Evolutionary conservation across 30 jellyfish, hydroid and myxozoan genomes (phyloP).

Genomic region (Turritopsis rubra): DNA sequence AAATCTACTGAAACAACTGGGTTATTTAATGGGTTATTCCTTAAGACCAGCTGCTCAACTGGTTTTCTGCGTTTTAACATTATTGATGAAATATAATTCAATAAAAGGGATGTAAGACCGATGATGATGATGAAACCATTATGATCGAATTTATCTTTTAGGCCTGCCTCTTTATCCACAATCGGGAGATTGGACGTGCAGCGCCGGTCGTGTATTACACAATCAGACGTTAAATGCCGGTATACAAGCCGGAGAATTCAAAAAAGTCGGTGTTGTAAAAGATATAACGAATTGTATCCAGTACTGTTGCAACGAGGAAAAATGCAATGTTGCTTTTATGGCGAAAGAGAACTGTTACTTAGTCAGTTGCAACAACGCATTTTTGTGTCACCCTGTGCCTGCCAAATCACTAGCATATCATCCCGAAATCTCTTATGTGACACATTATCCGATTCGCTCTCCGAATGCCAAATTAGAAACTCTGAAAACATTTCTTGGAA

Average conservation of each 20-base stretch:
- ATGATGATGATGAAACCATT: too few relatives aligned
- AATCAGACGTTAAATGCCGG: constrained; percentile 92
- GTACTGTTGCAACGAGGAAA: constrained; percentile 83
- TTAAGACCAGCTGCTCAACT: too few relatives aligned
- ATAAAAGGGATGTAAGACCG: too few relatives aligned
- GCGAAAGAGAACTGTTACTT: constrained; percentile 88
- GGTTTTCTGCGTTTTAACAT: too few relatives aligned
- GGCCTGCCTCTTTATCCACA: constrained; percentile 68
- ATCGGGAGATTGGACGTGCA: constrained; percentile 86
- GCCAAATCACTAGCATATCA: constrained; percentile 55
- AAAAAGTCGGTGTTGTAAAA: constrained; percentile 58
- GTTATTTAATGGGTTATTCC: too few relatives aligned
- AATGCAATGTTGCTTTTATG: constrained; percentile 86
- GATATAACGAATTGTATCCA: constrained; percentile 67
- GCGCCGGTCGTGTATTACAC: constrained; percentile 59
- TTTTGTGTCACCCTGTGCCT: constrained; percentile 78
- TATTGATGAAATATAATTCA: too few relatives aligned
- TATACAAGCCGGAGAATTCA: constrained; percentile 89
- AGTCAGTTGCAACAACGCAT: constrained; percentile 70
- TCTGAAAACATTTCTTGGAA: constrained; percentile 4
- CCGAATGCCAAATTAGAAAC: neutral
- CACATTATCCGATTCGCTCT: constrained; percentile 22
- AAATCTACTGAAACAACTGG: too few relatives aligned
- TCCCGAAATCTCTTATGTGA: constrained; percentile 65
- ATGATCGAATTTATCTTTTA: constrained; percentile 27